Base-by-base conservation (phyloP, 2,888 invertebrate genomes). In the Drosophila austrosaltans region DNA sequence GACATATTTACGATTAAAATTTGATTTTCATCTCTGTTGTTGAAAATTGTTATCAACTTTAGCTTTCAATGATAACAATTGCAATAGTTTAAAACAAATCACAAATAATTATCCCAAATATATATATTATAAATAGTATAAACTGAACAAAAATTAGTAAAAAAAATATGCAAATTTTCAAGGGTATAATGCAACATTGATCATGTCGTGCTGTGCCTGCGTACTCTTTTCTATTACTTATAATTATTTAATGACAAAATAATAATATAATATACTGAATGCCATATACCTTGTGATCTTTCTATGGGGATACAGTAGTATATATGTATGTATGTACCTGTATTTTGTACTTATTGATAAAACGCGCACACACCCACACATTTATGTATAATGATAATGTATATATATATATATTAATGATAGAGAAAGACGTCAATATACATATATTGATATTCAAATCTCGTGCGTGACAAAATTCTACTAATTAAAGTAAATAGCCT, bases 381-480 rank as follows among this genome's bases (percentile, higher is more conserved):
- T 36, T 36, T 36, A 36, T 36, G 36, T 36, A 36, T 36, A 36
- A 36, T 36, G 36, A 36, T 36, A 36, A 36, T 36, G 8, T 36
- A 16, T 16, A 28, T 28, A 16, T 16, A 28, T 28, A 28, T 28
- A 5, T 28, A 36, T 36, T 36, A 36, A 36, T 36, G 10, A 48
- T 48, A 48, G 48, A 48, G 48, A 48, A 48, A 48, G 22, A 48
- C 22, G 25, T 48, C 10, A 48, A 25, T 48, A 16, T 16, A 16
- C 16, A 16, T 16, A 20, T 44, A 48, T 48, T 48, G 48, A 48
- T 48, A 48, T 48, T 48, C 25, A 48, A 48, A 61, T 70, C 69
- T 68, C 76, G 79, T 75, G 82, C 79, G 85, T 87, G 87, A 78
- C 77, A 57, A 70, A 76, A 36, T 64, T 56, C 48, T 25, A 48